Percentiles rank a stretch among this genome's conserved stretches.
phyloP scores from a whole-genome alignment of 1,140 invertebrate genomes.

The Littorina saxatilis region DNA sequence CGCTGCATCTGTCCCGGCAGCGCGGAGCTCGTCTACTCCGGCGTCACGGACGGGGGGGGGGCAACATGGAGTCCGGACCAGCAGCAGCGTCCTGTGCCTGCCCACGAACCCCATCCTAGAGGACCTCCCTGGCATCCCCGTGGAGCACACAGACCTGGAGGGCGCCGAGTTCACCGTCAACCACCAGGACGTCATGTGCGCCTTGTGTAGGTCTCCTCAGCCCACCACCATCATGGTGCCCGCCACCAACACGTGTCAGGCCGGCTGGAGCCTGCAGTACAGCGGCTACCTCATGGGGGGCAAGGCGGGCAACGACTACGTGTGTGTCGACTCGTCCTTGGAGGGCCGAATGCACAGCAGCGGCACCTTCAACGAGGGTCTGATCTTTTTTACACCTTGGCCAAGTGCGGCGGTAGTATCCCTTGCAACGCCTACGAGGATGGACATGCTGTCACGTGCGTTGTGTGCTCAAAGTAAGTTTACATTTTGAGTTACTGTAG shows the following conservation, averaged over 20 bases:
- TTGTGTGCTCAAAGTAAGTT: not conserved
- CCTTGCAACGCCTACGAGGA: not conserved
- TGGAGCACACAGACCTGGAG: not conserved
- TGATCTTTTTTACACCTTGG: not conserved
- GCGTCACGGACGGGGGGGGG: not conserved
- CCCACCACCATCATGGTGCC: conserved; percentile 54
- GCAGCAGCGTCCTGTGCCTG: not conserved
- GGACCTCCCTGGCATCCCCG: not conserved
- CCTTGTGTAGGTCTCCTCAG: conserved; percentile 8
- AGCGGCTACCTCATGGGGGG: conserved; percentile 46
- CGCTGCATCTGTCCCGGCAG: not conserved
- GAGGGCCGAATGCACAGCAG: not conserved
- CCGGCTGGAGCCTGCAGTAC: conserved; percentile 55
- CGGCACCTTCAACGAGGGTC: not conserved
- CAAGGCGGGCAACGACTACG: conserved; percentile 32
- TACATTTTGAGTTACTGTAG: too few species aligned
- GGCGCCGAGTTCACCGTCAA: not conserved
- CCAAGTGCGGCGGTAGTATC: not conserved
- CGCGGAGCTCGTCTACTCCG: not conserved
- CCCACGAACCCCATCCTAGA: not conserved
- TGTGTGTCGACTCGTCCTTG: conserved; percentile 44
- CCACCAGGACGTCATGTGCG: not conserved
- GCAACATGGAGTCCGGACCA: not conserved
- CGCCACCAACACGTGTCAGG: conserved; percentile 47
- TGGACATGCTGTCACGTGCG: not conserved